A percentile compares a stretch with the other conserved stretches of the same genome.
Conservation (phyloP, 2,888 invertebrate species). For the Lochmaea crataegi region DNA sequence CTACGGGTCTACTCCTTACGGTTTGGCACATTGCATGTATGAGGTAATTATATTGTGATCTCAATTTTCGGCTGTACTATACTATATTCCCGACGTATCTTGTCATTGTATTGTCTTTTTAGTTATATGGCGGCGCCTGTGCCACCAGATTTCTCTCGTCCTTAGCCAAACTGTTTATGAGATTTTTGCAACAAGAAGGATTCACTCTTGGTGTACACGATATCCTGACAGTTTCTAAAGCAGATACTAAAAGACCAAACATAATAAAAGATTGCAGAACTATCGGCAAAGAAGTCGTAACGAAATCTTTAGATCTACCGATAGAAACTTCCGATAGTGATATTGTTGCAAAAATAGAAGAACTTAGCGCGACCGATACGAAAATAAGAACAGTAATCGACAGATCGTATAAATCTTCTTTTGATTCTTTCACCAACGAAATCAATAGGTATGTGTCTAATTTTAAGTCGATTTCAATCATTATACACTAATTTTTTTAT, state of each 20-base stretch:
- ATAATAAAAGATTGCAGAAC: slow-evolving; percentile 75
- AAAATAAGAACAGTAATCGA: slow-evolving; percentile 85
- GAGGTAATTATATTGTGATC: slow-evolving; percentile 68
- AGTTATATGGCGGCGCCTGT: slow-evolving; percentile 90
- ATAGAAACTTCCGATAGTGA: slow-evolving; percentile 69
- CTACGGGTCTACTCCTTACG: slow-evolving; percentile 94
- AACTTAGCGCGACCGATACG: slow-evolving; percentile 76
- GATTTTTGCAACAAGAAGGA: slow-evolving; percentile 89
- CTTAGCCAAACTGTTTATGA: slow-evolving; percentile 87
- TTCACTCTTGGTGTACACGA: slow-evolving; percentile 97
- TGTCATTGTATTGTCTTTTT: slow-evolving; percentile 46
- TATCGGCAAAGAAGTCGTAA: slow-evolving; percentile 55
- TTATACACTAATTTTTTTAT: slow-evolving; percentile 39
- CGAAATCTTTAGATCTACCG: slow-evolving; percentile 77
- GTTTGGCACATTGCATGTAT: slow-evolving; percentile 94
- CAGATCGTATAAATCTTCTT: slow-evolving; percentile 82
- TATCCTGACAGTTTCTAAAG: slow-evolving; percentile 82
- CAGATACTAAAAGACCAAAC: slow-evolving; percentile 78
- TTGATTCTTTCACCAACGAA: slow-evolving; percentile 88
- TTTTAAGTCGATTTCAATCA: too few relatives aligned
- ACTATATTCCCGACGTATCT: not conserved
- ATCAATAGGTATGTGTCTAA: slow-evolving; percentile 78
- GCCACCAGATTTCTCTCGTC: slow-evolving; percentile 87
- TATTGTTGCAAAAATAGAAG: slow-evolving; percentile 76
- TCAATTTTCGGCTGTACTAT: not conserved